Evolutionary conservation across 1,140 invertebrate genomes (phyloP).

Genomic region (Temnothorax curvispinosus): DNA sequence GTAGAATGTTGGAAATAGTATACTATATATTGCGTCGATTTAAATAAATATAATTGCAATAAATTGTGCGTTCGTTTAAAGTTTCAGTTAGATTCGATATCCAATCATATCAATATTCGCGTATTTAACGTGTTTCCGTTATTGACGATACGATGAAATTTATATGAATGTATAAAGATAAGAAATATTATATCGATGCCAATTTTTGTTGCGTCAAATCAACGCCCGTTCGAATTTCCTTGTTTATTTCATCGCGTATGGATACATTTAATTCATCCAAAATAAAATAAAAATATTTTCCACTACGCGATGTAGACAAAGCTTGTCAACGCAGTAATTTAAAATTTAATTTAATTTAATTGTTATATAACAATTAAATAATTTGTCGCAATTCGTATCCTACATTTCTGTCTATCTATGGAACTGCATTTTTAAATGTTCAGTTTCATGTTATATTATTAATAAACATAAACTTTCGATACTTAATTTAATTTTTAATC

Average conservation of each 20-base stretch:
- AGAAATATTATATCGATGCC: conserved; percentile 3
- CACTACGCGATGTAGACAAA: background rate
- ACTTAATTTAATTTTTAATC: background rate
- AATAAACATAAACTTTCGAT: background rate
- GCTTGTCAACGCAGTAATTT: background rate
- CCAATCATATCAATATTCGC: background rate
- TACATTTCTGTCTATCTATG: background rate
- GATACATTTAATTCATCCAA: background rate
- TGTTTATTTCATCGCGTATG: background rate
- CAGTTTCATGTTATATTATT: background rate
- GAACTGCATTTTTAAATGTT: background rate
- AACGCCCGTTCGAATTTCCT: background rate
- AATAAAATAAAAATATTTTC: background rate
- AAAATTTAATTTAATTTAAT: background rate
- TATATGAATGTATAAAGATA: background rate
- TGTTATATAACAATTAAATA: background rate
- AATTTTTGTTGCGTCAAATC: background rate
- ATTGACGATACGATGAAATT: conserved; percentile 22
- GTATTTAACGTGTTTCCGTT: conserved; percentile 7
- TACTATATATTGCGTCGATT: background rate
- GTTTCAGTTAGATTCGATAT: background rate
- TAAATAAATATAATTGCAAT: conserved; percentile 28
- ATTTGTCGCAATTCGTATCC: background rate
- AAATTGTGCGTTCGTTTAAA: conserved; percentile 4
- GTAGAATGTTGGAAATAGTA: conserved; percentile 14